phyloP scores from a whole-genome alignment of 2,797 vertebrate genomes.

The Phrynocephalus vlangalii region DNA sequence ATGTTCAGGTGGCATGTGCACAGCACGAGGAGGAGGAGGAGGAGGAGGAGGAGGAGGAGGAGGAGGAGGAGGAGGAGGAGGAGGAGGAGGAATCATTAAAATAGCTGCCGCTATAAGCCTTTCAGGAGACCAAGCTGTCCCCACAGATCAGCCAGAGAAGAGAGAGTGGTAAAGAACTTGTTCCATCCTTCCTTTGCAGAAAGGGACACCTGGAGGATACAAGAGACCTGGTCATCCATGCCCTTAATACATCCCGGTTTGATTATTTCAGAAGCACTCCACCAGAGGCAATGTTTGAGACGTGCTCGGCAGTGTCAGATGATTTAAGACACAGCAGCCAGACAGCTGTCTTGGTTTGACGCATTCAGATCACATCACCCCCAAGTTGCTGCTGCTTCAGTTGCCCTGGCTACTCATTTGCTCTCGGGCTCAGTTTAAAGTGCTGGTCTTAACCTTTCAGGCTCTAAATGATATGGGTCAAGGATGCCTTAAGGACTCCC shows the following conservation, averaged over 20 bases:
- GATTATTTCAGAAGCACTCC: constrained; percentile 2
- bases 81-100: too few relatives aligned
- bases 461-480: constrained; percentile 13
- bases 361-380: constrained; percentile 3
- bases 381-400: constrained; percentile 1
- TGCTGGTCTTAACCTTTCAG: constrained; percentile 10
- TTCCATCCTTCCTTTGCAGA: neutral
- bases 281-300: neutral
- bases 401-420: constrained; percentile 18
- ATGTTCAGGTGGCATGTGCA: neutral
- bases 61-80: too few relatives aligned
- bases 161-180: neutral
- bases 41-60: too few relatives aligned
- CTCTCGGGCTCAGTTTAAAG: constrained; percentile 18
- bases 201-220: neutral
- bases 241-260: neutral
- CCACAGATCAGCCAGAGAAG: neutral
- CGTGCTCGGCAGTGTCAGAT: neutral
- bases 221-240: neutral
- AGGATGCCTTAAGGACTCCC: neutral
- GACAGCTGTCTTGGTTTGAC: neutral
- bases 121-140: neutral
- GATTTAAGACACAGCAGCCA: neutral
- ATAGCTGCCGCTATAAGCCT: too few relatives aligned
- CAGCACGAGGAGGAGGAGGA: too few relatives aligned